phyloP scores from a whole-genome alignment of 2,113 vertebrate species.

The Oncorhynchus kisutch region DNA sequence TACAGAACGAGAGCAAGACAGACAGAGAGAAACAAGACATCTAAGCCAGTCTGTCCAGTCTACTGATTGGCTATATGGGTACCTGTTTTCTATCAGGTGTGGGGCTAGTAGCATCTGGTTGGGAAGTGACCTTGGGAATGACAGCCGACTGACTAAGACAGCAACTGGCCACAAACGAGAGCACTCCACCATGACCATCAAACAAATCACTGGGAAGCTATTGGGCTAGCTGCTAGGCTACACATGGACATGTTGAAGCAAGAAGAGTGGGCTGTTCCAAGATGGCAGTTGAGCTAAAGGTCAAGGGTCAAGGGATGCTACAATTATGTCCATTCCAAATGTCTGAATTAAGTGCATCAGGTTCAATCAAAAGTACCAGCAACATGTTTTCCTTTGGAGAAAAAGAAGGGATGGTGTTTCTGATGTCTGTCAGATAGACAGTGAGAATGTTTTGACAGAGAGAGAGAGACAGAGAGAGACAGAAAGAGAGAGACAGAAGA shows the following conservation, averaged over 20 bases:
- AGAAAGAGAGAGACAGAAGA: not conserved
- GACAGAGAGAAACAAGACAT: not conserved
- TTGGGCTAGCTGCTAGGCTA: not conserved
- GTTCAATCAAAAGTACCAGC: too few species aligned
- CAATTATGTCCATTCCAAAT: slow-evolving; percentile 32
- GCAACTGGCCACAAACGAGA: slow-evolving; percentile 25
- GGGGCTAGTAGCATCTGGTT: slow-evolving; percentile 47
- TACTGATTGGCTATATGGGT: slow-evolving; percentile 20
- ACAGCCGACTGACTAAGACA: slow-evolving; percentile 29
- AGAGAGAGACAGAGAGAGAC: not conserved
- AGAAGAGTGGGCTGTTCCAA: not conserved
- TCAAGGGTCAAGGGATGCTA: slow-evolving; percentile 17
- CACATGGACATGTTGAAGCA: not conserved
- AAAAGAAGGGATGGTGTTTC: not conserved
- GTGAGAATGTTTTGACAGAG: slow-evolving; percentile 4
- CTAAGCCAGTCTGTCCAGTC: slow-evolving; percentile 26
- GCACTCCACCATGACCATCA: not conserved
- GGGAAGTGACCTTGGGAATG: slow-evolving; percentile 37
- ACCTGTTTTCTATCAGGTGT: slow-evolving; percentile 38
- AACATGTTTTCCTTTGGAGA: not conserved
- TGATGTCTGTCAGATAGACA: not conserved
- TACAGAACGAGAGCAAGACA: not conserved
- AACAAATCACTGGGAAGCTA: not conserved
- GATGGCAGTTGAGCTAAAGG: slow-evolving; percentile 9
- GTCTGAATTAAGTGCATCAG: not conserved